Base-by-base conservation (phyloP, 2,113 vertebrate species). In the Hippocampus barbouri region DNA sequence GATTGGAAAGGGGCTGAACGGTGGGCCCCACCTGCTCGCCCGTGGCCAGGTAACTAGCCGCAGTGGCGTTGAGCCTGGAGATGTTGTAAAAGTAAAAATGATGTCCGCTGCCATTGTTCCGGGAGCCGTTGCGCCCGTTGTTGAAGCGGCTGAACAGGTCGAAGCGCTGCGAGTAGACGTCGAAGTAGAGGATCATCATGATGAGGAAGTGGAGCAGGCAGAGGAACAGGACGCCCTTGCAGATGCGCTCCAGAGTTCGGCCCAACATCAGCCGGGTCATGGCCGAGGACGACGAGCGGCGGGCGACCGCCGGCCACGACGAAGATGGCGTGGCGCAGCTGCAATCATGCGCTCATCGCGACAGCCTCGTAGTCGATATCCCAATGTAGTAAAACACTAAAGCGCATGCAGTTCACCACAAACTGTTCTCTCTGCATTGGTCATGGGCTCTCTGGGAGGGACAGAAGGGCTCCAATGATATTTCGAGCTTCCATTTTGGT, bases 251-350 rank as follows among this genome's bases (percentile, higher is more conserved):
- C 94, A 99, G 94, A 88, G 96, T 99, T 80, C 96, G 94, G 83
- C 97, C 97, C 91, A 99, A 91, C 92, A 96, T 94, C 95, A 99
- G 91, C 93, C 97, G 97, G 94, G 95, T 96, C 97, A 99, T 99
- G 96, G 96, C 97, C 93, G 84, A 89, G 77, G 87, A 76, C 76
- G 79, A 74, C 34, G 80, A 81, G 80, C 83, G 80, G 78, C 72
- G 79, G 41, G 73, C 64, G 79, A 83, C 83, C 83, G 87, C 82
- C 88, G 87, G 84, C 92, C 89, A 82, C 81, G 75, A 75, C 79
- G 76, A 78, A 34, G 79, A 75, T 74, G 83, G 80, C 84, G 75
- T 69, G 71, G 77, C 51, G 49, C 38, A 14, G 79, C 71, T 85
- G 87, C 23, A 65, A 73, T 74, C 80, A 80, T 79, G 74, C 69